Conservation (phyloP, 2,113 vertebrate genomes). For the Dolichallabes microphthalmus region DNA sequence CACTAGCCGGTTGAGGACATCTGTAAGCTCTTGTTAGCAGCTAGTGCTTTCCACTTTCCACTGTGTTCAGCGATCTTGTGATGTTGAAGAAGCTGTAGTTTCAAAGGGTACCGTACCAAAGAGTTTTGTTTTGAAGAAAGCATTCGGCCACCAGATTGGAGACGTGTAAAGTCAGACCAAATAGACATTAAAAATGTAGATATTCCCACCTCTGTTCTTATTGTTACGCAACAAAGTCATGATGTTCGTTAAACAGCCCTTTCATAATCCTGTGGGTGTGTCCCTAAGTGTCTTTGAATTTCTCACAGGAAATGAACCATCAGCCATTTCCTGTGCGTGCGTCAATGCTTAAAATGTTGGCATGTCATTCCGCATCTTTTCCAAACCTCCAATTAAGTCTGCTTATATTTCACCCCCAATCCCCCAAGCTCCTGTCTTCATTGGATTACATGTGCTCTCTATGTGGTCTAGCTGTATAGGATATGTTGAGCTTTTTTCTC, state of each 20-base stretch:
- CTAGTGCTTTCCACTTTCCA: background rate
- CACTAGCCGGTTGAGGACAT: background rate
- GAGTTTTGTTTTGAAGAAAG: background rate
- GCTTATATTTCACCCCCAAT: conserved; percentile 69
- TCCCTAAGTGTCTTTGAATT: conserved; percentile 52
- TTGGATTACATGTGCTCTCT: conserved; percentile 66
- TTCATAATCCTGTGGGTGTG: background rate
- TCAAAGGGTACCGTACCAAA: background rate
- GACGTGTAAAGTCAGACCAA: background rate
- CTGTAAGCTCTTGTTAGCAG: background rate
- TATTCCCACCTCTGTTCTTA: background rate
- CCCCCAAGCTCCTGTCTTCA: conserved; percentile 67
- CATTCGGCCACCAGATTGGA: background rate
- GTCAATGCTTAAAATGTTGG: background rate
- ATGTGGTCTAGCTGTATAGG: conserved; percentile 58
- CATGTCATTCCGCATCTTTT: conserved; percentile 50
- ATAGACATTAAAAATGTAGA: background rate
- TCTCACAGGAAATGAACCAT: conserved; percentile 64
- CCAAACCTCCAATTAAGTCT: conserved; percentile 60
- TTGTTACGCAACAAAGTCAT: background rate
- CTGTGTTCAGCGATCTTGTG: background rate
- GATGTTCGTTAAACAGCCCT: background rate
- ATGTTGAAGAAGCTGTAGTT: background rate
- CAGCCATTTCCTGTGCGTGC: conserved; percentile 57
- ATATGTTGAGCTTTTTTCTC: conserved; percentile 59